Evolutionary conservation across 2,888 invertebrate species (phyloP).

Genomic region (Sicus ferrugineus): DNA sequence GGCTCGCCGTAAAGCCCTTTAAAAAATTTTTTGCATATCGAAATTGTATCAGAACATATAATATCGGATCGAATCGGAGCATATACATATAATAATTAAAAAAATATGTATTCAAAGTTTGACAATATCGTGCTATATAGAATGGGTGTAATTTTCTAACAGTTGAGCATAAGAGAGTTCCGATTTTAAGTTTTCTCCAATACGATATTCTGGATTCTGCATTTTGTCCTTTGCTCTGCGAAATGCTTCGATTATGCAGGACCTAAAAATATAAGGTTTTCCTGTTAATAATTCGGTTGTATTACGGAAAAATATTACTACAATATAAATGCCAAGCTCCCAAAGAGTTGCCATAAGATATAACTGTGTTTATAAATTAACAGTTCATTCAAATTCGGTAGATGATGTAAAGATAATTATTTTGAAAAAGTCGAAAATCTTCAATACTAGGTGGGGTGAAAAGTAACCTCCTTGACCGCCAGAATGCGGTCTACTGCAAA

Average conservation of each 20-base stretch:
- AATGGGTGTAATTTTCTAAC: constrained; percentile 49
- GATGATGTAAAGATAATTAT: neutral
- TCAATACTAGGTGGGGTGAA: neutral
- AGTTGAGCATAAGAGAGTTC: constrained; percentile 52
- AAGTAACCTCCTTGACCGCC: too few relatives aligned
- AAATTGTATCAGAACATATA: neutral
- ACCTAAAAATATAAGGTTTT: constrained; percentile 65
- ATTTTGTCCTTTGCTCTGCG: constrained; percentile 70
- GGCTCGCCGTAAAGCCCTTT: neutral
- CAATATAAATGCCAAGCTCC: too few relatives aligned
- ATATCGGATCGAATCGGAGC: neutral
- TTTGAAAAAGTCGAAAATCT: neutral
- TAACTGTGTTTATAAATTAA: too few relatives aligned
- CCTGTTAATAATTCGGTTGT: too few relatives aligned
- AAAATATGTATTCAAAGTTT: neutral
- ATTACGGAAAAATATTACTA: too few relatives aligned
- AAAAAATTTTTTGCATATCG: neutral
- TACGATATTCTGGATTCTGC: constrained; percentile 49
- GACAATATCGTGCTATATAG: neutral
- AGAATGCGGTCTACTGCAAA: too few relatives aligned
- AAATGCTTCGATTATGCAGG: constrained; percentile 80
- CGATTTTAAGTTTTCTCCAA: constrained; percentile 44
- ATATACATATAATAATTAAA: neutral
- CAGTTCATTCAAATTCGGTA: neutral
- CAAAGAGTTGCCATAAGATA: too few relatives aligned